A percentile compares a stretch with the other conserved stretches of the same genome.
These are phyloP conservation scores for Rhodinocichla rosea DNA, from an alignment of 2,113 vertebrate genomes.

Conservation along the genomic window DNA sequence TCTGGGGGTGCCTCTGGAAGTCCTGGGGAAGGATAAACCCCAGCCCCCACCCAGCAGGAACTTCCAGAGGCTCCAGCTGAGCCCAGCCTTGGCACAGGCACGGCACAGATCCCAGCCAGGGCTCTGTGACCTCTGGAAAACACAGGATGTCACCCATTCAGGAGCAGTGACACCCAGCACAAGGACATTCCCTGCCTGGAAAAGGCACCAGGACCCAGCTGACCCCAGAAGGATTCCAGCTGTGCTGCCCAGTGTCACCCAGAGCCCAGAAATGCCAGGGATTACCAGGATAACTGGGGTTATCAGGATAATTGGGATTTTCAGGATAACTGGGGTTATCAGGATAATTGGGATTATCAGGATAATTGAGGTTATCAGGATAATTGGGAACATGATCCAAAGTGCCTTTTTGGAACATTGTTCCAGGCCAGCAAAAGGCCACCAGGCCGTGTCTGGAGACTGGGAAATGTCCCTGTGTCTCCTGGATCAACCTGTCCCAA, in stretches of 20 bases:
- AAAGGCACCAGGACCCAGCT: not conserved
- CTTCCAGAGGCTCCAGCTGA: not conserved
- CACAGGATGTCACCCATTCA: rapidly evolving
- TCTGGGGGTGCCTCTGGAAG: not conserved
- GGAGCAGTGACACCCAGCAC: not conserved
- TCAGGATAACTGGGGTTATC: not conserved
- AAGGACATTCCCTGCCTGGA: not conserved
- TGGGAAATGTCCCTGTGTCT: not conserved
- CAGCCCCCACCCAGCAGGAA: rapidly evolving
- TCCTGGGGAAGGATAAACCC: not conserved
- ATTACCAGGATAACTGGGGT: not conserved
- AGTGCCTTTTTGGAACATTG: not conserved
- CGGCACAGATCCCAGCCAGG: rapidly evolving
- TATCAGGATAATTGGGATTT: not conserved
- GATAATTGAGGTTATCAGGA: no score
- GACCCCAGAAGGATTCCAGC: not conserved
- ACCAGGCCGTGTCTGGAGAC: not conserved
- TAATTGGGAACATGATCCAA: not conserved
- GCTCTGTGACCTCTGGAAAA: not conserved
- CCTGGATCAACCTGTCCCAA: not conserved
- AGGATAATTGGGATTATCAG: no score
- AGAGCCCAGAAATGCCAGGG: not conserved
- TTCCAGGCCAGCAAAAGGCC: not conserved
- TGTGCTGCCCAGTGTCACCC: not conserved
- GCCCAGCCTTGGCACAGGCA: not conserved